Base-by-base conservation (phyloP, 1,140 invertebrate genomes). In the Meloidogyne floridensis region DNA sequence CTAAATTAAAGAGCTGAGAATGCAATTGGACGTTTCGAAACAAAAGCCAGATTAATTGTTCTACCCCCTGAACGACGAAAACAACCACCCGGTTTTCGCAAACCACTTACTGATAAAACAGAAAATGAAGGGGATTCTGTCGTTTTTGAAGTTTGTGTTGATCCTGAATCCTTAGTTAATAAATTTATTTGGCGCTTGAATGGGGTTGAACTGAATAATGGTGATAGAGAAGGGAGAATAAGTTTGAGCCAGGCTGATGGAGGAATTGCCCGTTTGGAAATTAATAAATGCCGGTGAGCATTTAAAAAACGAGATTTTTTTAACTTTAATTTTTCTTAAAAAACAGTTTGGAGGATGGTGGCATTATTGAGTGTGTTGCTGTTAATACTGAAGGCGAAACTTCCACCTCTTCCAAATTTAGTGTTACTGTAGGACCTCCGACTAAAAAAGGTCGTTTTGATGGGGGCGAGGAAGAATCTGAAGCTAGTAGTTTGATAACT, bases 111-210 rank as follows among this genome's bases (percentile, higher is more conserved):
- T n/a, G 88, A 89, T 76, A 83, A 80, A 77, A 87, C 85, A 13
- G 89, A 84, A 56, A 83, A 74, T 20, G 88, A 90, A 80, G 87
- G 85, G n/a, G 81, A 83, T 20, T 86, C 83, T 32, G 89, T 82
- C n/a, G 79, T 90, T 5, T 89, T 89, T 72, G 88, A 89, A 83
- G 88, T 89, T 72, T 87, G 82, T 32, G 88, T 84, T 32, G 88
- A 90, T 56, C 87, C 83, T 6, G 88, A 89, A 70, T 89, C 88
- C 3, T 83, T 75, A n/a, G 79, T 89, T 0, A 65, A n/a, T 65
- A 81, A 43, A 70, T 85, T 90, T 18, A 83, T 80, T 69, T 89
- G 88, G 88, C 85, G 59, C 53, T 72, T 89, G 15, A 89, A 90
- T 76, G 87, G 89, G 20, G 79, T 82, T 69, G 84, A 85, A 69